Evolutionary conservation across 2,888 invertebrate species (phyloP), one percentile per base, ranked within the genome.

Genomic region (Macaria notata): DNA sequence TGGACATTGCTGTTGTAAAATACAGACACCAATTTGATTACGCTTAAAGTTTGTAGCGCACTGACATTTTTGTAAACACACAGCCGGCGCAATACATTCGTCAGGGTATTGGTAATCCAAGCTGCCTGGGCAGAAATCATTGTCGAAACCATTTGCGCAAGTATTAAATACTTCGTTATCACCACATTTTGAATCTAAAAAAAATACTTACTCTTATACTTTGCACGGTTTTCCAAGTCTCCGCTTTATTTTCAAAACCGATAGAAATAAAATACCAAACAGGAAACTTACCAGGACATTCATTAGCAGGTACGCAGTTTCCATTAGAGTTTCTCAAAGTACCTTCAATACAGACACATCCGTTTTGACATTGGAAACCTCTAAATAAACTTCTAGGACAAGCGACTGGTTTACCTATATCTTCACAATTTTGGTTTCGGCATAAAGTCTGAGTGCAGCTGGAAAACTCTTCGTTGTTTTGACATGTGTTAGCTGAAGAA

Each of bases 371-470:
- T 19, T 19, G 19, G 19, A 19, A 19, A 19, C 19, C 19, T 19
- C 19, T 19, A 19, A 19, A 19, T 19, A 19, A 19, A 19, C 19
- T 19, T 19, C 19, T 19, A 19, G 19, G 19, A 19, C 19, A 19
- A 19, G 19, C 19, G 19, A 19, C 19, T 19, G 19, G 19, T 19
- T 19, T 19, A 19, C 19, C 19, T 19, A 19, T 19, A 19, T 8
- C 38, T 7, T 5, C 49, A 46, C 75, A 75, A 41, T 65, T 60
- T n/a, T 65, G 54, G 29, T 69, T 61, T 59, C 67, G 59, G 39
- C 76, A 74, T 50, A 63, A 54, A 4, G 49, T 63, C 63, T 72
- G 65, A 9, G 54, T 60, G 49, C 76, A 76, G 33, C 7, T 39
- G 0, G 68, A 69, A 55, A 64, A 71, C 31, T 49, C 57, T 63